Evolutionary conservation across 2,797 vertebrate genomes (phyloP).

Genomic region (Eleutherodactylus coqui): DNA sequence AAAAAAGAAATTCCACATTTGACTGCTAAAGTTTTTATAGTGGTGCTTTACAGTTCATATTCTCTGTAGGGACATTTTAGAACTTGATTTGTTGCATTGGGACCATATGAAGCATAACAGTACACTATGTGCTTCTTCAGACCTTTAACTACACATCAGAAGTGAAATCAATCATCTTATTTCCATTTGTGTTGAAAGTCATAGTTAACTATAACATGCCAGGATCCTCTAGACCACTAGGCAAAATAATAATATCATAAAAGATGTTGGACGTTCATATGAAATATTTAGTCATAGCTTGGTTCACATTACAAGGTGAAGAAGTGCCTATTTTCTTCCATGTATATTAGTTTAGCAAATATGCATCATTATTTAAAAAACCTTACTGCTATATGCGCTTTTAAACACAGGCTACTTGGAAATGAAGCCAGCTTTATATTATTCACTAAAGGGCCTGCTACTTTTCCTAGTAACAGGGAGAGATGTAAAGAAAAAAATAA

Average conservation of each 20-base stretch:
- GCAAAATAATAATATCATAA: not conserved
- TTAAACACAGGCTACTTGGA: not conserved
- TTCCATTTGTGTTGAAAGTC: slow-evolving; percentile 31
- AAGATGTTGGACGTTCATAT: not conserved
- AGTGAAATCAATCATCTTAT: slow-evolving; percentile 27
- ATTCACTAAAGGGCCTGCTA: not conserved
- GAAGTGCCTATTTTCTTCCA: slow-evolving; percentile 1
- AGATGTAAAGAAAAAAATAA: slow-evolving; percentile 34
- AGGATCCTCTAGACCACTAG: not conserved
- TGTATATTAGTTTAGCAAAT: not conserved
- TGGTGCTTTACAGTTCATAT: not conserved
- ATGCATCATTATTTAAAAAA: not conserved
- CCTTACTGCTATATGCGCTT: not conserved
- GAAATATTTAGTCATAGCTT: not conserved
- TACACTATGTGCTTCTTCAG: not conserved
- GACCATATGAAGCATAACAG: not conserved
- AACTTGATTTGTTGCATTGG: not conserved
- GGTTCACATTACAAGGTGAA: slow-evolving; percentile 25
- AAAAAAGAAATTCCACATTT: not conserved
- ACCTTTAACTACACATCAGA: slow-evolving; percentile 10
- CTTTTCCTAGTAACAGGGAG: not conserved
- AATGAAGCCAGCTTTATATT: slow-evolving; percentile 10
- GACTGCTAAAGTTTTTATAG: not conserved
- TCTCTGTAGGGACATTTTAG: not conserved
- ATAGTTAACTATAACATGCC: slow-evolving; percentile 12